A percentile compares a stretch with the other conserved stretches of the same genome.
Evolutionary conservation across 2,797 vertebrate species (phyloP).

Genomic region (Artibeus lituratus): DNA sequence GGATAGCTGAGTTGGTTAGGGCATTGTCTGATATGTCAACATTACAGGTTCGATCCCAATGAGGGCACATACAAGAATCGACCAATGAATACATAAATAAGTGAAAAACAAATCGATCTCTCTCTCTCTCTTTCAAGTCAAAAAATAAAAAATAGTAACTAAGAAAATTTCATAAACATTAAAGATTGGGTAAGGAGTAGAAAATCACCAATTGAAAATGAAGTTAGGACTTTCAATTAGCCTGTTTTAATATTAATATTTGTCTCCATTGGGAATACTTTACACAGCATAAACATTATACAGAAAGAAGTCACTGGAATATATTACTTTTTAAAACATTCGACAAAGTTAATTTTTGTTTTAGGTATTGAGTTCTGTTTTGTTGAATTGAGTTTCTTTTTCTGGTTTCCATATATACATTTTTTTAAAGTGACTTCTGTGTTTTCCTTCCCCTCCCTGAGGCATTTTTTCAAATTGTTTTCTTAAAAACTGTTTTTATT

Average conservation of each 20-base stretch:
- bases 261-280: background rate
- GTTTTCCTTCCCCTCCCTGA: background rate
- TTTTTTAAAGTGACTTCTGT: conserved; percentile 24
- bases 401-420: background rate
- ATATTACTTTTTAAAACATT: background rate
- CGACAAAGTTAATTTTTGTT: background rate
- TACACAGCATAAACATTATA: background rate
- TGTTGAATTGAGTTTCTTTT: background rate
- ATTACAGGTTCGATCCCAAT: background rate
- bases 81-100: background rate
- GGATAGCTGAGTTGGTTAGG: background rate
- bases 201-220: background rate
- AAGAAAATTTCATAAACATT: background rate
- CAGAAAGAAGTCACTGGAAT: background rate
- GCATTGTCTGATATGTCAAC: background rate
- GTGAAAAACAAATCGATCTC: background rate
- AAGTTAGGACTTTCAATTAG: background rate
- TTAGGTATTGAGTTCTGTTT: background rate
- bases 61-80: background rate
- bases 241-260: background rate
- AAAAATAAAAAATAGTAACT: background rate
- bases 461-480: background rate
- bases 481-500: background rate
- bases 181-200: background rate
- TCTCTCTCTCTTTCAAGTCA: no score